These are phyloP conservation scores for Conops quadrifasciatus DNA, from an alignment of 2,888 invertebrate species.

Conservation along the genomic window DNA sequence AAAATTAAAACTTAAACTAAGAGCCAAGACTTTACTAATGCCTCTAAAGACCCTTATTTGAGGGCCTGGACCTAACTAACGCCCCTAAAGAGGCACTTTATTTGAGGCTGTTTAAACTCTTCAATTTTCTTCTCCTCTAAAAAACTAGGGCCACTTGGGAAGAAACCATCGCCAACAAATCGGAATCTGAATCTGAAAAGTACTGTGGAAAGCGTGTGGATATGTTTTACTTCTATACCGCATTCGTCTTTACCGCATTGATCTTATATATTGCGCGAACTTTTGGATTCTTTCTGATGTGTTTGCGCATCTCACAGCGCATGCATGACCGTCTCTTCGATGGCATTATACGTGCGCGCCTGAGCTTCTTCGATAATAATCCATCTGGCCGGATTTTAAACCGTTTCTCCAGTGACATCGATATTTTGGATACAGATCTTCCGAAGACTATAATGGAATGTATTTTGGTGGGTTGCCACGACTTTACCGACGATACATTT, in stretches of 20 bases:
- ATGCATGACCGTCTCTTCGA: slow-evolving; percentile 84
- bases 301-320: slow-evolving; percentile 76
- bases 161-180: slow-evolving; percentile 52
- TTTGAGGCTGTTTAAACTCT: too few relatives aligned
- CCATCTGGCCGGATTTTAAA: slow-evolving; percentile 73
- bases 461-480: slow-evolving; percentile 65
- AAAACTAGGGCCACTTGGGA: slow-evolving; percentile 65
- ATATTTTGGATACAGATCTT: slow-evolving; percentile 70
- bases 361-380: slow-evolving; percentile 82
- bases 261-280: slow-evolving; percentile 70
- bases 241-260: slow-evolving; percentile 55
- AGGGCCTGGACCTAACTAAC: too few relatives aligned
- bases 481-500: neutral
- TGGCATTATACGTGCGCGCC: slow-evolving; percentile 74
- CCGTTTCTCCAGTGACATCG: slow-evolving; percentile 79
- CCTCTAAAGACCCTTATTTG: too few relatives aligned
- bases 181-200: slow-evolving; percentile 45
- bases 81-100: too few relatives aligned
- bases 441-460: slow-evolving; percentile 72
- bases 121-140: too few relatives aligned
- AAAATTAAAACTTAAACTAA: too few relatives aligned
- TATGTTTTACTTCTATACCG: slow-evolving; percentile 55
- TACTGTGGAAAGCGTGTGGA: slow-evolving; percentile 49
- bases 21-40: too few relatives aligned
- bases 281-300: slow-evolving; percentile 75